These are phyloP conservation scores for Hylaea fasciaria DNA, from an alignment of 2,888 invertebrate genomes.

Conservation along the genomic window DNA sequence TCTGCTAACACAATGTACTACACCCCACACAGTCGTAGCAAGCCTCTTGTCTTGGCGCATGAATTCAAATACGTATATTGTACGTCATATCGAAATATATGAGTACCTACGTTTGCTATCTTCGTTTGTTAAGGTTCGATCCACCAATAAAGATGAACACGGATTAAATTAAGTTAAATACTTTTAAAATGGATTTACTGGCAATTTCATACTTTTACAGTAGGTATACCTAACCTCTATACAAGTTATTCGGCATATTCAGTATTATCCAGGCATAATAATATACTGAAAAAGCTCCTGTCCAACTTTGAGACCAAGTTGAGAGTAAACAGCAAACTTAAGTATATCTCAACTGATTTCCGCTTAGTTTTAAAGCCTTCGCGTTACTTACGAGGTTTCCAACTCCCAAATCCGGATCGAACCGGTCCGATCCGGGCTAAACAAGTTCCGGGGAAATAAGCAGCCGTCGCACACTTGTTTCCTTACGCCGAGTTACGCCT, in stretches of 20 bases:
- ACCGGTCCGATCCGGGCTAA: conserved; percentile 72
- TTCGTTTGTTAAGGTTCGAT: no score
- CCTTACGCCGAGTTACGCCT: conserved; percentile 55
- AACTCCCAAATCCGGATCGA: conserved; percentile 70
- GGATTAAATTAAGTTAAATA: no score
- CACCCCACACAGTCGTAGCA: conserved; percentile 46
- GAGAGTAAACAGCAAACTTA: conserved; percentile 43
- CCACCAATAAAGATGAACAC: no score
- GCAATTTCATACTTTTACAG: no score
- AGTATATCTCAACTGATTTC: conserved; percentile 54
- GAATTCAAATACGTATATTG: conserved; percentile 40
- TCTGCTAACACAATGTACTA: conserved; percentile 59
- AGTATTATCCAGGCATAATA: no score
- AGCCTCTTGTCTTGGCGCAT: conserved; percentile 60
- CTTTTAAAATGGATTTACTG: no score
- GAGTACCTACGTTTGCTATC: no score
- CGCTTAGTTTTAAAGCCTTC: conserved; percentile 48
- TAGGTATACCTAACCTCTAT: no score
- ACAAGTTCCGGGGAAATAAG: conserved; percentile 79
- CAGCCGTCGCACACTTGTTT: conserved; percentile 72
- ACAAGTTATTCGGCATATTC: background rate
- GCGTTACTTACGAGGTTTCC: conserved; percentile 62
- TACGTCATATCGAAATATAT: no score
- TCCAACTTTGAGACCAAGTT: conserved; percentile 36
- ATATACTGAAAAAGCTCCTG: conserved; percentile 22